phyloP scores from a whole-genome alignment of 2,888 invertebrate genomes.

The Thysanoteuthis rhombus region DNA sequence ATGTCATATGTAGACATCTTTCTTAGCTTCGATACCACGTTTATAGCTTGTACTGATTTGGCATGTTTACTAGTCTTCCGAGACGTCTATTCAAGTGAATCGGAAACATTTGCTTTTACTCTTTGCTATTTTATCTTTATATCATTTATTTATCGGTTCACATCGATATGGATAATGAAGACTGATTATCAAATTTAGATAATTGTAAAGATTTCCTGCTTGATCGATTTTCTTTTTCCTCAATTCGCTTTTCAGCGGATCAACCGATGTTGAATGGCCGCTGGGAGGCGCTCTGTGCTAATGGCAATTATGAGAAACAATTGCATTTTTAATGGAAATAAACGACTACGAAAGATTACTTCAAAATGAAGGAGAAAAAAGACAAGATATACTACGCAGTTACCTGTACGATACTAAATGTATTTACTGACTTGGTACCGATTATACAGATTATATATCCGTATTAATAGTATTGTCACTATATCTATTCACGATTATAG shows the following conservation, averaged over 20 bases:
- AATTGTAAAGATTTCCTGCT: slow-evolving; percentile 12
- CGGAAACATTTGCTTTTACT: no score
- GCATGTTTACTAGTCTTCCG: no score
- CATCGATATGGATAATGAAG: slow-evolving; percentile 12
- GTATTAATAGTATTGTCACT: no score
- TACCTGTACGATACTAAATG: neutral
- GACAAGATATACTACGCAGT: neutral
- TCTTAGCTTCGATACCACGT: no score
- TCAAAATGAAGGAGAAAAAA: neutral
- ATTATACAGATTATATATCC: neutral
- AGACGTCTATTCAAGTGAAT: no score
- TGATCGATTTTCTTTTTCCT: neutral
- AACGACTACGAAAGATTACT: neutral
- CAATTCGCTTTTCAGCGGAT: neutral
- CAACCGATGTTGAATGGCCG: neutral
- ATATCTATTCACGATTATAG: no score
- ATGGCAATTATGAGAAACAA: neutral
- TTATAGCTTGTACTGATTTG: no score
- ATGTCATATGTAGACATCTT: no score
- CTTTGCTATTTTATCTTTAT: neutral
- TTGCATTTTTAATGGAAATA: neutral
- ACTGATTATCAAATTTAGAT: slow-evolving; percentile 12
- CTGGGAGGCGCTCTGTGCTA: neutral
- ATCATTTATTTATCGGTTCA: neutral
- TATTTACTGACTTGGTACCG: neutral